Evolutionary conservation across 2,797 vertebrate species (phyloP).

Genomic region (Peromyscus melanophrys): DNA sequence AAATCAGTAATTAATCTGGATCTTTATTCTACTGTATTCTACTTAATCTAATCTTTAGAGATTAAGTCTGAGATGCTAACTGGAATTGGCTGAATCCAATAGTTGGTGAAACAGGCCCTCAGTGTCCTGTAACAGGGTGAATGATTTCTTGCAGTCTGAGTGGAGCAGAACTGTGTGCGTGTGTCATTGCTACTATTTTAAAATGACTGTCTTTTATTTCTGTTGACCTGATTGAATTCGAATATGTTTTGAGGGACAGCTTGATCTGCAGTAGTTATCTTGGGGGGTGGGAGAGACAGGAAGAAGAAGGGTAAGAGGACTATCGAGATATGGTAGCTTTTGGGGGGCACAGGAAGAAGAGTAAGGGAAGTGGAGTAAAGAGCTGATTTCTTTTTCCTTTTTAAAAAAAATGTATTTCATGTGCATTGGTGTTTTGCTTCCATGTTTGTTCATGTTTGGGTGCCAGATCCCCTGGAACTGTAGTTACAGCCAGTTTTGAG

Average conservation of each 20-base stretch:
- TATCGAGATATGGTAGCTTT: not conserved
- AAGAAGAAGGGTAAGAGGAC: not conserved
- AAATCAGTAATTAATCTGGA: slow-evolving; percentile 69
- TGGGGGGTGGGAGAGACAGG: not conserved
- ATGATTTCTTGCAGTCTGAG: not conserved
- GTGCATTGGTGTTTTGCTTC: not conserved
- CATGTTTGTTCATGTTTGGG: not conserved
- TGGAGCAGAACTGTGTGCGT: not conserved
- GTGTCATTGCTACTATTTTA: slow-evolving; percentile 34
- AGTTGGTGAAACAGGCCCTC: not conserved
- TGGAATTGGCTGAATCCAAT: slow-evolving; percentile 4
- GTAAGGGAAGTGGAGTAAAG: not conserved
- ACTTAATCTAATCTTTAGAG: slow-evolving; percentile 40
- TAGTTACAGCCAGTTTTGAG: not conserved
- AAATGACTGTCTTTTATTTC: not conserved
- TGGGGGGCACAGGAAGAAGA: not conserved
- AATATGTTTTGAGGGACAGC: not conserved
- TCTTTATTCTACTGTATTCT: not conserved
- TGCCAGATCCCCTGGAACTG: not conserved
- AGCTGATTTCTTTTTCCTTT: not conserved
- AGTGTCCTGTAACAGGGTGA: not conserved
- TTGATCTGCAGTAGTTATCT: not conserved
- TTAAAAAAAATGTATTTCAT: not conserved
- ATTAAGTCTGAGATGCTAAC: slow-evolving; percentile 42
- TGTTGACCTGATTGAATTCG: slow-evolving; percentile 15